Conservation (phyloP, 1,140 invertebrate genomes). For the Cyclargus thomasi region DNA sequence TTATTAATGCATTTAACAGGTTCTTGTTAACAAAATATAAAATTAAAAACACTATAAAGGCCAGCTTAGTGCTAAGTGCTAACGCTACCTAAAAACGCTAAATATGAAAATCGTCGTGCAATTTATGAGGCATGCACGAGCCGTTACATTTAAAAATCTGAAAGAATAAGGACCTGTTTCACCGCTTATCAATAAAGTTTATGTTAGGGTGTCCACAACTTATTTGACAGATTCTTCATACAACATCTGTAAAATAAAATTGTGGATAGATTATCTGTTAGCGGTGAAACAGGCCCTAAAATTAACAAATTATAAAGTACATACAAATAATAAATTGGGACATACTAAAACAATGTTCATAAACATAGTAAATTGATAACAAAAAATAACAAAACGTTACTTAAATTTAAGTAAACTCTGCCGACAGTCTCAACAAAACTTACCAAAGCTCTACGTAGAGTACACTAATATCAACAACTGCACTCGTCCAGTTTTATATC, state of each 20-base stretch:
- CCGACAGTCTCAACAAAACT: not conserved
- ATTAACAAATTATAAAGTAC: not conserved
- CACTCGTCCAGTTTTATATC: not conserved
- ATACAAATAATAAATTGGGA: not conserved
- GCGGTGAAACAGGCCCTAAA: too few relatives aligned
- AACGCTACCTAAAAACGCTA: too few relatives aligned
- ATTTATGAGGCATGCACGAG: too few relatives aligned
- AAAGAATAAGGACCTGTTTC: too few relatives aligned
- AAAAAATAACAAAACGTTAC: not conserved
- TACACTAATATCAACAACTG: not conserved
- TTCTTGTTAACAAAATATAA: not conserved
- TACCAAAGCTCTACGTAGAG: conserved; percentile 5
- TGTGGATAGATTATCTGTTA: too few relatives aligned
- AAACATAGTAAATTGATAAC: not conserved
- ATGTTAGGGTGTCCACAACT: too few relatives aligned
- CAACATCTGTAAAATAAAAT: too few relatives aligned
- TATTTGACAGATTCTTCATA: too few relatives aligned
- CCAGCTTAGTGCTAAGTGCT: too few relatives aligned
- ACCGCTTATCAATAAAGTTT: too few relatives aligned
- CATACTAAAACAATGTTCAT: not conserved
- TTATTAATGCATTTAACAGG: not conserved
- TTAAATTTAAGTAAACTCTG: not conserved
- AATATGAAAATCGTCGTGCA: too few relatives aligned
- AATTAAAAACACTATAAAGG: not conserved
- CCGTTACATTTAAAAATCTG: conserved; percentile 10